A percentile compares a stretch with the other conserved stretches of the same genome.
Evolutionary conservation across 2,113 vertebrate species (phyloP).

Genomic region (Monarcha castaneiventris): DNA sequence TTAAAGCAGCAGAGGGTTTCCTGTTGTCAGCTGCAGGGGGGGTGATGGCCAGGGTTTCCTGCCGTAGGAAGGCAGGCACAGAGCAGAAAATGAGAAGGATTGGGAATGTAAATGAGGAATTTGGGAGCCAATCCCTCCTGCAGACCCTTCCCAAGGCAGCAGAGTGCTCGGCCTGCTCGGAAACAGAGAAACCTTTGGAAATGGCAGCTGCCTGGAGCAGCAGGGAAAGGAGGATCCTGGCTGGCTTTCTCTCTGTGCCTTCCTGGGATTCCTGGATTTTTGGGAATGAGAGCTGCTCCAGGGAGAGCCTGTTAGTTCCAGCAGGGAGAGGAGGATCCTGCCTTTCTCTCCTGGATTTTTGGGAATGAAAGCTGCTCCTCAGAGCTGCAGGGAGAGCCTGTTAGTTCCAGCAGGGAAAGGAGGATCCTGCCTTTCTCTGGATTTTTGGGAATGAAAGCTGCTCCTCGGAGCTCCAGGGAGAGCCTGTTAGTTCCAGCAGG

Average conservation of each 20-base stretch:
- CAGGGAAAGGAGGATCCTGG: background rate
- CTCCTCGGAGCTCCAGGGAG: no score
- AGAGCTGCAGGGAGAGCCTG: background rate
- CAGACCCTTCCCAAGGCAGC: background rate
- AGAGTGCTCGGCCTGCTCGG: background rate
- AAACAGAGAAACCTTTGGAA: background rate
- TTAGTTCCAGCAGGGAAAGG: background rate
- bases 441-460: background rate
- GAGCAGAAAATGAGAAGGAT: background rate
- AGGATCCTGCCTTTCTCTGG: background rate
- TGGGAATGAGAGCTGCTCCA: background rate
- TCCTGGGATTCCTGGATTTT: background rate
- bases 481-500: no score
- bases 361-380: background rate
- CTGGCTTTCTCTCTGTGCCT: background rate
- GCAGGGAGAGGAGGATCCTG: background rate
- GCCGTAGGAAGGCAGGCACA: no score
- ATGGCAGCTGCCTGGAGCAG: background rate
- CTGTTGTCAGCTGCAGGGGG: background rate
- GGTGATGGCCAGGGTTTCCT: background rate
- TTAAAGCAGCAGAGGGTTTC: background rate
- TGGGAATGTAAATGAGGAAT: background rate
- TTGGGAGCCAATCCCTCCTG: background rate
- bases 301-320: no score
- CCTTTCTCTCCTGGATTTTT: background rate